Evolutionary conservation across 2,113 vertebrate genomes (phyloP), one percentile per base, ranked within the genome.

Genomic region (Tachysurus fulvidraco): DNA sequence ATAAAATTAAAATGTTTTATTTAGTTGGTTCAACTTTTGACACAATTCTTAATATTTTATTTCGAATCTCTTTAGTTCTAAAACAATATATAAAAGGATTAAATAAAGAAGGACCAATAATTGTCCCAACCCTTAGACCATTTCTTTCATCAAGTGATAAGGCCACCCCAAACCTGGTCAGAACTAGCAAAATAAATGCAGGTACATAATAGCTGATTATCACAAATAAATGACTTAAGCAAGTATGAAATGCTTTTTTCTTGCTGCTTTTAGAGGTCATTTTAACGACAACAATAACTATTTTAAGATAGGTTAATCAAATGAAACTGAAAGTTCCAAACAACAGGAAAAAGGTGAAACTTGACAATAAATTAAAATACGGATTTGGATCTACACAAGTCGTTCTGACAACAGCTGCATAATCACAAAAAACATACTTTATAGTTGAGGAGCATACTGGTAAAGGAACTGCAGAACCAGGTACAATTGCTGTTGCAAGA

Each of bases 51-150:
- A 91, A 74, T 0, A 88, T 5, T 52, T 73, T 87, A 0, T 89
- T 85, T 81, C 83, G 86, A 21, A 90, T 84, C 14, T 91, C 83
- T 76, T 90, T 89, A 3, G 85, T 91, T 46, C 85, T 88, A 1
- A 90, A 19, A 79, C 88, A 89, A 1, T 90, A 91, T 25, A 92
- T 85, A 41, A 92, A 89, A 71, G 90, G 90, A 89, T 92, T 92
- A 0, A 92, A 36, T 71, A 92, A 64, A 74, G 85, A 86, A 4
- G 91, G 89, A 1, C 77, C 87, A 0, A 92, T 36, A 19, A 86
- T 78, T 13, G 78, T 0, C 2, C 55, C 73, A 0, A 93, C 69
- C 13, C 41, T 11, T 69, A 92, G 57, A n/a, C 84, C 81, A 17
- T 91, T 57, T 1, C 81, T 81, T 7, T 65, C 84, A 1, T 85